Conservation (phyloP, 2,797 vertebrate species). For the Cirrhinus molitorella region DNA sequence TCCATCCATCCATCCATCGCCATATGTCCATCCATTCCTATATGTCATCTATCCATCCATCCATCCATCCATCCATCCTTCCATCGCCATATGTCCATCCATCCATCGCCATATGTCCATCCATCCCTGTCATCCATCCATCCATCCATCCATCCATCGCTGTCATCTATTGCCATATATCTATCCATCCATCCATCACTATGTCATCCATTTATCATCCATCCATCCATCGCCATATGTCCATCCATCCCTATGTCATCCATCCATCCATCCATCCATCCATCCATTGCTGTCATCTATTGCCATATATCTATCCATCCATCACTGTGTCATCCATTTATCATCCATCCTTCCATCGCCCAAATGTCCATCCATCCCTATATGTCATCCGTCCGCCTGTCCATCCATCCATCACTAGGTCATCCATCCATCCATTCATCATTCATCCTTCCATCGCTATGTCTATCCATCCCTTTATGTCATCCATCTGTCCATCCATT, state of each 20-base stretch:
- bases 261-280: background rate
- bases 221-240: background rate
- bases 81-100: background rate
- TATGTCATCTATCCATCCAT: background rate
- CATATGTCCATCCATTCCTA: background rate
- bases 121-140: background rate
- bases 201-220: background rate
- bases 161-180: no score
- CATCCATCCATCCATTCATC: background rate
- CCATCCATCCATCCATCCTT: background rate
- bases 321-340: background rate
- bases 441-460: no score
- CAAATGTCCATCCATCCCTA: no score
- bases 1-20: background rate
- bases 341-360: no score
- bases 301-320: background rate
- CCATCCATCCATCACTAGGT: background rate
- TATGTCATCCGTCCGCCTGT: background rate
- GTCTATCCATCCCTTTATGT: accelerated
- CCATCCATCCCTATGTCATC: background rate
- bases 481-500: background rate
- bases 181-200: no score
- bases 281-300: no score
- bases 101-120: background rate
- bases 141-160: background rate